Percentiles rank a stretch among this genome's conserved stretches.
These are phyloP conservation scores for Gracilinanus agilis DNA, from an alignment of 2,113 vertebrate genomes.

Conservation along the genomic window DNA sequence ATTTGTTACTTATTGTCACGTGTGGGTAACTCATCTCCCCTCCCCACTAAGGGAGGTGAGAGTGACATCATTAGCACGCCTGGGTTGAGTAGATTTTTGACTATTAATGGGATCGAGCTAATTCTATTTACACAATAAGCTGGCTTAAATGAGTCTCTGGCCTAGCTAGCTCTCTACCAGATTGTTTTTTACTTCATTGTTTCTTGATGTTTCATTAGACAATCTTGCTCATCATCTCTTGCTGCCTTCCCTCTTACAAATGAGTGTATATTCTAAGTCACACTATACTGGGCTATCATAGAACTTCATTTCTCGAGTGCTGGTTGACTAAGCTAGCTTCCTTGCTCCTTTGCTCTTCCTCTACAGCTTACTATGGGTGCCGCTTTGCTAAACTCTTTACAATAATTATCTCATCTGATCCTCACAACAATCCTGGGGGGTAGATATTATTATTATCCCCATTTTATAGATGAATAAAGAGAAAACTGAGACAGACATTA, in stretches of 20 bases:
- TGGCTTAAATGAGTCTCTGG: background rate
- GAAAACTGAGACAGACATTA: background rate
- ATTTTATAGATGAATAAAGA: background rate
- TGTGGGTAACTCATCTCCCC: too few relatives aligned
- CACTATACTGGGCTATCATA: background rate
- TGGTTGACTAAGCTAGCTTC: background rate
- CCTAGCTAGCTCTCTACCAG: background rate
- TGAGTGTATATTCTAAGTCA: background rate
- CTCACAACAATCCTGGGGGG: background rate
- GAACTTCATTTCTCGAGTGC: background rate
- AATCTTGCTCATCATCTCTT: background rate
- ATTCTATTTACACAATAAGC: too few relatives aligned
- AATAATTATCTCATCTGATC: background rate
- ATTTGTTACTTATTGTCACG: too few relatives aligned
- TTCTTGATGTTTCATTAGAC: background rate
- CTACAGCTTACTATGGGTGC: too few relatives aligned
- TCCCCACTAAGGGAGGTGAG: too few relatives aligned
- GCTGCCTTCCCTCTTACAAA: background rate
- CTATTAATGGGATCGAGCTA: too few relatives aligned
- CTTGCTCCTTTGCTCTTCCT: background rate
- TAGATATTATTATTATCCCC: background rate
- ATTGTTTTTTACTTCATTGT: background rate
- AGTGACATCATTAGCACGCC: too few relatives aligned
- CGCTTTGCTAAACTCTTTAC: background rate
- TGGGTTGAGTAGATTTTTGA: too few relatives aligned